phyloP scores from a whole-genome alignment of 2,888 invertebrate genomes.

The Meghimatium bilineatum region DNA sequence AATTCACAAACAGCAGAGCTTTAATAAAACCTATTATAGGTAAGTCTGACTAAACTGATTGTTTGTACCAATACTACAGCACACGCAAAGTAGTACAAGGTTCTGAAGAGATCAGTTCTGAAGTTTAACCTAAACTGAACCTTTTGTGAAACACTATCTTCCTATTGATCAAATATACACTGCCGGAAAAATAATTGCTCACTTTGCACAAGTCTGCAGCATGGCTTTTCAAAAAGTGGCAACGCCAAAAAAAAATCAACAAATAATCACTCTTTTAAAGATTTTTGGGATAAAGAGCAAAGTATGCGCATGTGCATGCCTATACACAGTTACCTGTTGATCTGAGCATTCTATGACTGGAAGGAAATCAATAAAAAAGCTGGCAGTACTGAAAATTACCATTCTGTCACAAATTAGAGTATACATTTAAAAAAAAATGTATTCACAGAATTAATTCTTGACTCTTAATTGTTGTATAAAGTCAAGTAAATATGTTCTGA shows the following conservation, averaged over 20 bases:
- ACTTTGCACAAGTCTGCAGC: constrained; percentile 8
- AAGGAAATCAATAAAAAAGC: constrained; percentile 6
- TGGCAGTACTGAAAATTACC: not conserved
- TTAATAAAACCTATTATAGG: not conserved
- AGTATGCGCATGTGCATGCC: constrained; percentile 17
- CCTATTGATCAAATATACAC: not conserved
- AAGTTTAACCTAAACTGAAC: not conserved
- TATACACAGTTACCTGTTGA: not conserved
- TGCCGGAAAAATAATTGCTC: constrained; percentile 7
- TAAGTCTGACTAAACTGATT: not conserved
- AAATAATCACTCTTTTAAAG: constrained; percentile 13
- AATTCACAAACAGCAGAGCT: not conserved
- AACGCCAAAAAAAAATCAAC: constrained; percentile 16
- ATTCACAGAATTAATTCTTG: not conserved
- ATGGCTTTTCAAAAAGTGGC: not conserved
- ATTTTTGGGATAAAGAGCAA: not conserved
- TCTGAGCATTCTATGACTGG: not conserved
- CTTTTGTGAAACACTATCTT: not conserved
- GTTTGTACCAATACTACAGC: not conserved
- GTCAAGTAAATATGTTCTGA: not conserved
- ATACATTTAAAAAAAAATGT: not conserved
- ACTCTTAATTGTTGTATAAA: not conserved
- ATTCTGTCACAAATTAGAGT: not conserved
- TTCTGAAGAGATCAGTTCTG: not conserved
- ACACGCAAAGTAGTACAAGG: not conserved